phyloP scores from a whole-genome alignment of 2,113 vertebrate species.

The Polypterus bichir region DNA sequence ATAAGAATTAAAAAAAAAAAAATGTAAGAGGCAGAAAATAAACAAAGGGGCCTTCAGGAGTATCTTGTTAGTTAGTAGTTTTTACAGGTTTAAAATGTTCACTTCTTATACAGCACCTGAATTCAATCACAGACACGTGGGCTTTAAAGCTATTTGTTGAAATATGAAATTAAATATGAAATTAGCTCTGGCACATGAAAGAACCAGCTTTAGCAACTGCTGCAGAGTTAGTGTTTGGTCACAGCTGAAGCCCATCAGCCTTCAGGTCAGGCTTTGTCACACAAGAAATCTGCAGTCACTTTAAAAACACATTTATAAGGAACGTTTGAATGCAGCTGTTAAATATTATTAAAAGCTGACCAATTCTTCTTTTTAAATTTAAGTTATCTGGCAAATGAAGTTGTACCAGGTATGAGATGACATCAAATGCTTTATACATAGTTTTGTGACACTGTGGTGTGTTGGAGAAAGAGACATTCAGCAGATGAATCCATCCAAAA shows the following conservation, averaged over 20 bases:
- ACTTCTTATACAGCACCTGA: too few species aligned
- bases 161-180: background rate
- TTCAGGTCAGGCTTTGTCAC: background rate
- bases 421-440: too few species aligned
- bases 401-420: background rate
- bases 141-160: background rate
- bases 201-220: background rate
- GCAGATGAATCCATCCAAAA: too few species aligned
- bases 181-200: background rate
- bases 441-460: too few species aligned
- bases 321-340: background rate
- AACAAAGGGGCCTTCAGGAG: too few species aligned
- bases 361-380: background rate
- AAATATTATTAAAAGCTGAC: background rate
- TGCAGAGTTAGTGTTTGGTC: background rate
- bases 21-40: too few species aligned
- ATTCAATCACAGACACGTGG: too few species aligned
- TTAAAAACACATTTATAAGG: background rate
- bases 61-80: too few species aligned
- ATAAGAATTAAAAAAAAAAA: too few species aligned
- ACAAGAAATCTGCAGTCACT: background rate
- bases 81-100: too few species aligned
- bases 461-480: too few species aligned
- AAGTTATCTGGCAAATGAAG: background rate
- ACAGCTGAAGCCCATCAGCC: background rate